A percentile compares a stretch with the other conserved stretches of the same genome.
phyloP scores from a whole-genome alignment of 2,113 vertebrate species.

The Cairina moschata region DNA sequence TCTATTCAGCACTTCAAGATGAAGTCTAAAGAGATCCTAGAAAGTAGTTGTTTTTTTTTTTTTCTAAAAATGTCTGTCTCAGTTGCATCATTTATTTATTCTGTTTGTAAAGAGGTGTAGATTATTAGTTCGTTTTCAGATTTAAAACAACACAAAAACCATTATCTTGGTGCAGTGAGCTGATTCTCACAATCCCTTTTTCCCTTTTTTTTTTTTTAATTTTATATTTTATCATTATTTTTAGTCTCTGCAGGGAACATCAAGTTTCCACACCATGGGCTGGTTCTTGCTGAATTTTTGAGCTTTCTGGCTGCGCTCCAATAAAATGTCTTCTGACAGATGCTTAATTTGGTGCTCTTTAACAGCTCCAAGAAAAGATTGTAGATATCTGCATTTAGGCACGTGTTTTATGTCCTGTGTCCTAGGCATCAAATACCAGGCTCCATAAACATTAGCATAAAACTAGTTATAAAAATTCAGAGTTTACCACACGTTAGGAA shows the following conservation, averaged over 20 bases:
- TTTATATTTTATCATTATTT: not conserved
- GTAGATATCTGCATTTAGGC: not conserved
- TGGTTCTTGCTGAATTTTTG: slow-evolving; percentile 13
- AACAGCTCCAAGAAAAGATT: slow-evolving; percentile 32
- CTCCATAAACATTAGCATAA: not conserved
- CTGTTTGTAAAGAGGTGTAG: not conserved
- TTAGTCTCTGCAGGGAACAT: not conserved
- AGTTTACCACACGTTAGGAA: not conserved
- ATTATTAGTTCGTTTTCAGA: not conserved
- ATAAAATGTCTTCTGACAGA: slow-evolving; percentile 27
- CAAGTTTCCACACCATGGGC: not conserved
- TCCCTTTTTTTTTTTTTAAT: not conserved
- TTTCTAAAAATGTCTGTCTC: not conserved
- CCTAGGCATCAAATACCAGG: not conserved
- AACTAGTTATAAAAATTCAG: not conserved
- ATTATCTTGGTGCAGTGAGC: not conserved
- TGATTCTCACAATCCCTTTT: not conserved
- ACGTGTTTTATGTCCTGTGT: not conserved
- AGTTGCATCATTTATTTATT: not conserved
- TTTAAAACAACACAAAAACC: not conserved
- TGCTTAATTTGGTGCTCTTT: slow-evolving; percentile 46
- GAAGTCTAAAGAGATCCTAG: not conserved
- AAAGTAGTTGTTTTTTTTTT: not conserved
- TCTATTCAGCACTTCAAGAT: not conserved
- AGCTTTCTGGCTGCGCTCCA: slow-evolving; percentile 23